Percentiles rank a stretch among this genome's conserved stretches.
phyloP scores from a whole-genome alignment of 2,113 vertebrate species.

The Manacus vitellinus region DNA sequence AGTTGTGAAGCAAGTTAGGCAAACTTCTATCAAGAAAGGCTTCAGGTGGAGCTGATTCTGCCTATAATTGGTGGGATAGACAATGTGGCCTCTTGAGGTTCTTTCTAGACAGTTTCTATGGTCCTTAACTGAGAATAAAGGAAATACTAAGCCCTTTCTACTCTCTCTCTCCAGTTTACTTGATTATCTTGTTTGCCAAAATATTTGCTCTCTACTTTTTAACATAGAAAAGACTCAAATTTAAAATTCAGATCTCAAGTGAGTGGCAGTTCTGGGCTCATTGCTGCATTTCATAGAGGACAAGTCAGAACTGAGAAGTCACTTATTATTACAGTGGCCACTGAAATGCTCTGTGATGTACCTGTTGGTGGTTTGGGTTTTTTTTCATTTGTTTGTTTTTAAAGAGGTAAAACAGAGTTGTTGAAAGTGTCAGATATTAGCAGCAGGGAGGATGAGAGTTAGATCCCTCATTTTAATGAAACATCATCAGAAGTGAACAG shows the following conservation, averaged over 20 bases:
- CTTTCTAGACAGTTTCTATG: background rate
- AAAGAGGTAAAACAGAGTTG: background rate
- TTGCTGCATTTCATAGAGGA: background rate
- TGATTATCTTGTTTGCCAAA: background rate
- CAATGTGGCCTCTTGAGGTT: background rate
- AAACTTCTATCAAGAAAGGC: background rate
- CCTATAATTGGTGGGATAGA: background rate
- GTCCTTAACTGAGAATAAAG: background rate
- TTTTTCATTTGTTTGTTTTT: background rate
- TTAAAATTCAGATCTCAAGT: background rate
- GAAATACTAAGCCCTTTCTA: background rate
- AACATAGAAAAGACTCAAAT: background rate
- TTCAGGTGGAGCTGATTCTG: background rate
- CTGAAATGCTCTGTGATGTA: background rate
- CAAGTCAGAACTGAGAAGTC: background rate
- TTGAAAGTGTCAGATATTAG: background rate
- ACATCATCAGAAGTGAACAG: background rate
- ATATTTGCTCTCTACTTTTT: background rate
- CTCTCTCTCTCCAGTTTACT: background rate
- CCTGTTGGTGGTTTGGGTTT: background rate
- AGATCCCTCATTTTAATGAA: background rate
- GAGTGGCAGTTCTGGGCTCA: background rate
- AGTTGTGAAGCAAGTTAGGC: background rate
- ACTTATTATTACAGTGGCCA: background rate
- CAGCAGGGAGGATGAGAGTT: background rate